Evolutionary conservation across 2,888 invertebrate species (phyloP).

Genomic region (Galerucella pusilla): DNA sequence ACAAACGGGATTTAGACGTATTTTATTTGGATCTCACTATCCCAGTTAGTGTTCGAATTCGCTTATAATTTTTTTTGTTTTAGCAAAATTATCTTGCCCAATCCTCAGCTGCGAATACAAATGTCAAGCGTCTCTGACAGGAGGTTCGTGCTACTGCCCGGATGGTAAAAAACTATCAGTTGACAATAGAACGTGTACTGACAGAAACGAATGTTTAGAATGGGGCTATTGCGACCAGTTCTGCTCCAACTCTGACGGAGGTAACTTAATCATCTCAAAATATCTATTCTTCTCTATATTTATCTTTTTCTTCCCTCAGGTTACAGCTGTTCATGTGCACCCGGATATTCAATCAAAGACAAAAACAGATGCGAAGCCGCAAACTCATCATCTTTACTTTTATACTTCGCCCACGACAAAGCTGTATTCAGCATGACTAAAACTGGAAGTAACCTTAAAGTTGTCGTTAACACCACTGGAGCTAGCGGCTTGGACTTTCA

Average conservation of each 20-base stretch:
- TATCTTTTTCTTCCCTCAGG: conserved; percentile 55
- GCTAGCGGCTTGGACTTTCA: conserved; percentile 90
- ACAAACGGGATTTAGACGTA: no score
- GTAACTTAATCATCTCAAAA: not conserved
- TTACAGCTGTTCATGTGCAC: conserved; percentile 85
- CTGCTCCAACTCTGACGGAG: conserved; percentile 88
- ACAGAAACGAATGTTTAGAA: conserved; percentile 91
- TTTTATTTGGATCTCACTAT: no score
- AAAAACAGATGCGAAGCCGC: conserved; percentile 74
- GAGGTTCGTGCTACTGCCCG: conserved; percentile 91
- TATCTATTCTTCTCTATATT: not conserved
- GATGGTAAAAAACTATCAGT: conserved; percentile 85
- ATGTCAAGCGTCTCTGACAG: conserved; percentile 89
- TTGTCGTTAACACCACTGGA: conserved; percentile 83
- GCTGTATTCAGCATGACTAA: conserved; percentile 78
- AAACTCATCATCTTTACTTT: conserved; percentile 70
- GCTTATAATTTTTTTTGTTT: conserved; percentile 43
- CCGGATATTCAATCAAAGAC: conserved; percentile 64
- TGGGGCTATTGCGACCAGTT: conserved; percentile 97
- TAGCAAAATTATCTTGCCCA: conserved; percentile 85
- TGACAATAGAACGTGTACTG: conserved; percentile 88
- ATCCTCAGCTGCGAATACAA: conserved; percentile 89
- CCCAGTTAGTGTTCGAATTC: no score
- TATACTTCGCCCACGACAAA: conserved; percentile 78
- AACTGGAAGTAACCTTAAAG: conserved; percentile 72